Evolutionary conservation across 2,113 vertebrate genomes (phyloP), one percentile per base, ranked within the genome.

Genomic region (Cyprinodon tularosa): DNA sequence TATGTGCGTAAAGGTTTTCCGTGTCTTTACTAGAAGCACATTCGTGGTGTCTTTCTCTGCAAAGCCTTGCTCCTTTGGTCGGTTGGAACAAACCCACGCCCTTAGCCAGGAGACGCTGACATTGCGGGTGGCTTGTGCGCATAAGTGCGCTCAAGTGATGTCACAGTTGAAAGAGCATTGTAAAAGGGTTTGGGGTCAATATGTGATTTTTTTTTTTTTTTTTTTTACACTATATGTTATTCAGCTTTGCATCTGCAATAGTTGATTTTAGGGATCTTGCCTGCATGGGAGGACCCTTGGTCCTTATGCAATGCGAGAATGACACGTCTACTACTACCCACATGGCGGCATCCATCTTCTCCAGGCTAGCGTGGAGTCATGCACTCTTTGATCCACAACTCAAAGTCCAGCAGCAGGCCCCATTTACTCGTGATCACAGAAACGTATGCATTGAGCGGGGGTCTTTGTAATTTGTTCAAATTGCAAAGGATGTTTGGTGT

Each of bases 1-100:
- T 84, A 63, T 83, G 91, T 90, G 86, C 84, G 86, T 90, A 84
- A 87, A 92, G 90, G 88, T 89, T 91, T 92, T 91, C 93, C 92
- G 89, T 90, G 85, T 91, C 86, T 90, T 90, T 87, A 89, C 91
- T 88, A 85, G 85, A 93, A 91, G 93, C 93, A 87, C 81, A 91
- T 90, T 90, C 81, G 86, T 78, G 82, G 82, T 90, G 77, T 91
- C 91, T 91, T 93, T 90, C 45, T 85, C 86, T 90, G 85, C 75
- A 59, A 80, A 84, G 38, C 50, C 85, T 86, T 57, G 68, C n/a
- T 70, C 87, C 87, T 89, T 95, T 95, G 94, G 94, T 77, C 89
- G 74, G 48, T 1, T 53, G 84, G 60, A 62, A 90, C 76, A 66
- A 82, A 71, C 84, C 84, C 89, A 88, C 86, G 80, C 86, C 83